These are phyloP conservation scores for Ariopsis seemanni DNA, from an alignment of 2,113 vertebrate species.

Conservation along the genomic window DNA sequence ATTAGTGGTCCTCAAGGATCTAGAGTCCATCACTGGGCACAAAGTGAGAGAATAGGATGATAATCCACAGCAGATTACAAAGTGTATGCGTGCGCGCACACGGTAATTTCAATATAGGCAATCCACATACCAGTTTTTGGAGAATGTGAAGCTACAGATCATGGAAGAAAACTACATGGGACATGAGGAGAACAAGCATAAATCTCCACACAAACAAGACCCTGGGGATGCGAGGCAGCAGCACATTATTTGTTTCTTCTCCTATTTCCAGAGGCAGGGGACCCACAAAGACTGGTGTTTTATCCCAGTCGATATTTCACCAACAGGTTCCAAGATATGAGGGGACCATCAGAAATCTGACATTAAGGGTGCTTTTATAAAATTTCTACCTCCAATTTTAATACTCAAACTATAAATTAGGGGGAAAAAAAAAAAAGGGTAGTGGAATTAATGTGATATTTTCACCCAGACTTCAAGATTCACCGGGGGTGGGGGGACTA, in stretches of 20 bases:
- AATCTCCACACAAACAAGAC: neutral
- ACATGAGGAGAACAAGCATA: neutral
- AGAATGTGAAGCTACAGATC: neutral
- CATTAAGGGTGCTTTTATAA: neutral
- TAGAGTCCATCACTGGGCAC: neutral
- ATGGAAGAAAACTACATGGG: neutral
- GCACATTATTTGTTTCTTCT: neutral
- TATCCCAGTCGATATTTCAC: neutral
- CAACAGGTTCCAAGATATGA: neutral
- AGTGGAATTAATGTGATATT: neutral
- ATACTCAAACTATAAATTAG: neutral
- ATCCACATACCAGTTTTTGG: neutral
- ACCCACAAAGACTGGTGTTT: neutral
- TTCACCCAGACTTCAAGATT: neutral
- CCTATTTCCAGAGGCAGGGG: neutral
- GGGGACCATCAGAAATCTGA: neutral
- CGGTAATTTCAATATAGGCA: neutral
- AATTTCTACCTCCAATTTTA: neutral
- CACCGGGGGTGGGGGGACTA: too few relatives aligned
- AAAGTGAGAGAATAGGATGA: neutral
- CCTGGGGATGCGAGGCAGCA: neutral
- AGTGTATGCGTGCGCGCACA: neutral
- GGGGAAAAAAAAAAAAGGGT: neutral
- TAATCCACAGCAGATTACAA: neutral
- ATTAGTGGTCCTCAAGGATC: neutral